These are phyloP conservation scores for Meleagris gallopavo DNA, from an alignment of 2,113 vertebrate species.

Conservation along the genomic window DNA sequence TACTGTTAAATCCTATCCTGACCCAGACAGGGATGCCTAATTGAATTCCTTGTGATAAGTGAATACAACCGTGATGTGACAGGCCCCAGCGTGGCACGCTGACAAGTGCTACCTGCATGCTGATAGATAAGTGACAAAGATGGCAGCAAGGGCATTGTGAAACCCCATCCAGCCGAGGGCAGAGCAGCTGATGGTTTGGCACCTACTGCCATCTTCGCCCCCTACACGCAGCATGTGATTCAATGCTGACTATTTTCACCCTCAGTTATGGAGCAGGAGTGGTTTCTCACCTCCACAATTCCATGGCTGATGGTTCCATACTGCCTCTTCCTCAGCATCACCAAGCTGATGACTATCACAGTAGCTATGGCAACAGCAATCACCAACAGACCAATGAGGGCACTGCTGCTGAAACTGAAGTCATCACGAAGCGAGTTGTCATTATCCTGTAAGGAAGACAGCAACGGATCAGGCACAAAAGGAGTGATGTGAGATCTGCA, in stretches of 20 bases:
- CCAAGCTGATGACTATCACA: constrained; percentile 95
- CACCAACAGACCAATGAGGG: constrained; percentile 93
- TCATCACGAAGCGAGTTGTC: constrained; percentile 88
- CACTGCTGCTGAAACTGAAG: constrained; percentile 92
- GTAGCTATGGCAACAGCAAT: constrained; percentile 95
- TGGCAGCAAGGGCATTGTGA: not conserved
- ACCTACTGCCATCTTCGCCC: not conserved
- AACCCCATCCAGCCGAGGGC: not conserved
- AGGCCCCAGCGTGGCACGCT: not conserved
- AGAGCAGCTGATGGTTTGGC: not conserved
- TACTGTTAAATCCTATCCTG: constrained; percentile 17
- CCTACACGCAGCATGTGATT: not conserved
- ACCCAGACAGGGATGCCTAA: not conserved
- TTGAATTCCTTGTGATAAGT: not conserved
- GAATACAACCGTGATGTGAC: not conserved
- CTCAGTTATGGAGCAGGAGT: not conserved
- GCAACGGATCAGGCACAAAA: not conserved
- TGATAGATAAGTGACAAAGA: accelerated
- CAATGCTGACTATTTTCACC: not conserved
- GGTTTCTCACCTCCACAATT: constrained; percentile 93
- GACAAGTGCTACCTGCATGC: accelerated
- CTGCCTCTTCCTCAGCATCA: constrained; percentile 96
- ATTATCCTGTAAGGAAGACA: constrained; percentile 79
- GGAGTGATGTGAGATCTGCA: not conserved
- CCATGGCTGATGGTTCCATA: constrained; percentile 98